Percentiles rank a stretch among this genome's conserved stretches.
Conservation (phyloP, 1,140 invertebrate genomes). For the Drosophila quadrilineata region DNA sequence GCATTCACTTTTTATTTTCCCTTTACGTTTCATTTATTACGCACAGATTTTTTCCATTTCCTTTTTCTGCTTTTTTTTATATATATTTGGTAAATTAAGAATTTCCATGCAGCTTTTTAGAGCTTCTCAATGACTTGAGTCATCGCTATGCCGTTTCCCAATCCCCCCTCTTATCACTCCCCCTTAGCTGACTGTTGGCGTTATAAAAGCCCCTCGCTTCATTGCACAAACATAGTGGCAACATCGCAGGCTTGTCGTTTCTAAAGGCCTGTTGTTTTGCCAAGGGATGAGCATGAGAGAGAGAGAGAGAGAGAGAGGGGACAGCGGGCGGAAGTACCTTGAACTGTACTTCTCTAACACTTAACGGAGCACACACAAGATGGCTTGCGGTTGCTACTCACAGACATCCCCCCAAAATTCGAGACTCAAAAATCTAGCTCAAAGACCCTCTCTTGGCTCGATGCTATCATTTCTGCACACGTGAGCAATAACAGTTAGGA, state of each 20-base stretch:
- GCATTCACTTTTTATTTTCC: constrained; percentile 33
- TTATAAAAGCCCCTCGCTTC: constrained; percentile 75
- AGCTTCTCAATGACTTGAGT: constrained; percentile 58
- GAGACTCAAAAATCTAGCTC: constrained; percentile 28
- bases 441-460: constrained; percentile 21
- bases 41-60: constrained; percentile 49
- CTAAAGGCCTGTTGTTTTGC: constrained; percentile 53
- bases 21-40: constrained; percentile 71
- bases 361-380: constrained; percentile 64
- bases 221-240: constrained; percentile 74
- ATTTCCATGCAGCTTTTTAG: constrained; percentile 67
- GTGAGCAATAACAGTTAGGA: constrained; percentile 59
- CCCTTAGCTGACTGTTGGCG: constrained; percentile 69
- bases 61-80: constrained; percentile 5
- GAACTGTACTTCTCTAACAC: constrained; percentile 38
- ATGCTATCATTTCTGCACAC: constrained; percentile 63
- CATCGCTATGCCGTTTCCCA: neutral
- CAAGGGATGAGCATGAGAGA: neutral
- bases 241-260: constrained; percentile 46
- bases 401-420: constrained; percentile 4
- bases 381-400: constrained; percentile 53
- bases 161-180: constrained; percentile 25
- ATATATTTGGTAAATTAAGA: constrained; percentile 64
- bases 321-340: neutral
- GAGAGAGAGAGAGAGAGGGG: neutral